Percentiles rank a stretch among this genome's conserved stretches.
Evolutionary conservation across 2,888 invertebrate genomes (phyloP).

Genomic region (Chloromyia formosa): DNA sequence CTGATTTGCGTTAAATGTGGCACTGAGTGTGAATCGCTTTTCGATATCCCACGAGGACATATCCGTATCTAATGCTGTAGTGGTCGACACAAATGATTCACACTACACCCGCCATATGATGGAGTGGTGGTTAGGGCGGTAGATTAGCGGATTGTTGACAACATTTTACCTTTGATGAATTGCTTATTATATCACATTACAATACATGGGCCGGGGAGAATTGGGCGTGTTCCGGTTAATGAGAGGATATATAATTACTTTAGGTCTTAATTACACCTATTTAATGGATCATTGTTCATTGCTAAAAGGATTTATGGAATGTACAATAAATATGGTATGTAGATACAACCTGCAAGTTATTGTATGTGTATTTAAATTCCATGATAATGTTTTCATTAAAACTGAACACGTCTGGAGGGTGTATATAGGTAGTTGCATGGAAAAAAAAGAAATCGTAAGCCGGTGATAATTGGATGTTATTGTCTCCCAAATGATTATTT

Average conservation of each 20-base stretch:
- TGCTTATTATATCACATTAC: slow-evolving; percentile 3
- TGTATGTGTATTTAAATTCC: too few relatives aligned
- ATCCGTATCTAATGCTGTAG: neutral
- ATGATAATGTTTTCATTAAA: too few relatives aligned
- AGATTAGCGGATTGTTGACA: neutral
- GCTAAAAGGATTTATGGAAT: slow-evolving; percentile 8
- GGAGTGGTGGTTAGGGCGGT: neutral
- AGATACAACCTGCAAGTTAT: neutral
- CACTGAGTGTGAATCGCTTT: too few relatives aligned
- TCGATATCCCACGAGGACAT: neutral
- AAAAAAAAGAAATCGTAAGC: too few relatives aligned
- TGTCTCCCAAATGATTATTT: too few relatives aligned
- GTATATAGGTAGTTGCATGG: too few relatives aligned
- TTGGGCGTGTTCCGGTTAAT: neutral
- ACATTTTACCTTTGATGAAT: slow-evolving; percentile 24
- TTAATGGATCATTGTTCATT: slow-evolving; percentile 28
- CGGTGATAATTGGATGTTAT: too few relatives aligned
- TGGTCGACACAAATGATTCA: neutral
- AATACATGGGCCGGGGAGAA: neutral
- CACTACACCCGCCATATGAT: neutral
- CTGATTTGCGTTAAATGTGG: neutral
- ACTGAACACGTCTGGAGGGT: too few relatives aligned
- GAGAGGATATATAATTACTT: neutral
- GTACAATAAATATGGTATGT: neutral
- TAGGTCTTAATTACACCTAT: slow-evolving; percentile 6